Conservation (phyloP, 2,113 vertebrate genomes). For the Toxotes jaculatrix region DNA sequence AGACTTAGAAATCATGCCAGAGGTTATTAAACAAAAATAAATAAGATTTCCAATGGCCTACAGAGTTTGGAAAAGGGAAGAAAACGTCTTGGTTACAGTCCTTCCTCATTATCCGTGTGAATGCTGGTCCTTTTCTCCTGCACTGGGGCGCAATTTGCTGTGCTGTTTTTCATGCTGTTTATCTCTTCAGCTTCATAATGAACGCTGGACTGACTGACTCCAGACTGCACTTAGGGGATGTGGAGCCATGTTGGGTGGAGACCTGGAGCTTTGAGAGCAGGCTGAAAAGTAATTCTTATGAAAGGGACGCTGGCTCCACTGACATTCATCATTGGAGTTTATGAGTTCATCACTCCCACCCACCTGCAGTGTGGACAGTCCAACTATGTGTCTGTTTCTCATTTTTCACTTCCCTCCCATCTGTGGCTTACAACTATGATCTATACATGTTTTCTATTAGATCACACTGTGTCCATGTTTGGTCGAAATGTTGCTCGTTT, state of each 20-base stretch:
- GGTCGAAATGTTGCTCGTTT: neutral
- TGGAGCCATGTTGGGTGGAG: neutral
- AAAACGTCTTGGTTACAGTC: neutral
- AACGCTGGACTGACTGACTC: neutral
- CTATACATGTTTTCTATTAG: neutral
- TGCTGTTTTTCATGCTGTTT: neutral
- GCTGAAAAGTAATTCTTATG: neutral
- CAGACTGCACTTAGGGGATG: neutral
- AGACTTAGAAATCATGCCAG: neutral
- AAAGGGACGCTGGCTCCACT: neutral
- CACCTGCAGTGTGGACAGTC: conserved; percentile 4
- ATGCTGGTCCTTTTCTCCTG: neutral
- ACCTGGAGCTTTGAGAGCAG: neutral
- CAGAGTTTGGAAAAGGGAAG: neutral
- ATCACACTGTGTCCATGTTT: neutral
- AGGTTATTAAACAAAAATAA: neutral
- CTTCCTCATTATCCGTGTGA: neutral
- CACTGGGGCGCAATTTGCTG: neutral
- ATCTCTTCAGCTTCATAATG: conserved; percentile 6
- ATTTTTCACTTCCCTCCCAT: conserved; percentile 15
- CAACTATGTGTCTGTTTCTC: conserved; percentile 16
- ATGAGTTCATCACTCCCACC: neutral
- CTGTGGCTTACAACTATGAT: conserved; percentile 20
- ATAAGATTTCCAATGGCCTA: neutral
- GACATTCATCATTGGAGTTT: conserved; percentile 12